Evolutionary conservation across 2,888 invertebrate genomes (phyloP), one percentile per base, ranked within the genome.

Genomic region (Smittia sp.): DNA sequence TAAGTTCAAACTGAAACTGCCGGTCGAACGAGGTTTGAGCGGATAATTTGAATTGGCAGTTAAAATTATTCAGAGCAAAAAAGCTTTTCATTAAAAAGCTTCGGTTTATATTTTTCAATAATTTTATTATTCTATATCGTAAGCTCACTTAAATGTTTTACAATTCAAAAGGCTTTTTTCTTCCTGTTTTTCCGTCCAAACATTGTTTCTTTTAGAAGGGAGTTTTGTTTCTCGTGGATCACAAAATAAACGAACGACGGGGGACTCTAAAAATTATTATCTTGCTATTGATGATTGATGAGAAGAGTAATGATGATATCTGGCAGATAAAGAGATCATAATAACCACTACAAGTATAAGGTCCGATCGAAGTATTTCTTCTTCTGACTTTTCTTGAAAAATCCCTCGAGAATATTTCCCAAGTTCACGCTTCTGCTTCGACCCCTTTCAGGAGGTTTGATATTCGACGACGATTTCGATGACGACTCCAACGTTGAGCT

Each of bases 351-450:
- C 58, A 58, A 58, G 58, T 58, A 58, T 22, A 58, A 58, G 4
- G 82, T 76, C 82, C 81, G 82, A 78, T 82, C 82, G 74, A 82
- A 81, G 75, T 82, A 83, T 76, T 82, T 79, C 78, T 83, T 83
- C 78, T 83, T 83, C 78, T 83, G 82, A 18, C 41, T 73, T 67
- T 82, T 81, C 77, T 83, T 82, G 78, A 82, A 88, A 79, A 80
- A 93, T 92, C 93, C 93, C 93, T 76, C 93, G 78, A 94, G 86
- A 83, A 94, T 58, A 58, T 58, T 94, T 75, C 93, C 93, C 79
- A 94, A 84, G 75, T 93, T 93, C 77, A 72, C 72, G 39, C 72
- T 72, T 22, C 72, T 9, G 27, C 72, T 72, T 15, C 69, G 63
- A 4, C 6, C 85, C 80, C 93, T 93, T 79, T 93, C 93, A 73